Evolutionary conservation across 2,797 vertebrate genomes (phyloP).

Genomic region (Acipenser oxyrinchus): DNA sequence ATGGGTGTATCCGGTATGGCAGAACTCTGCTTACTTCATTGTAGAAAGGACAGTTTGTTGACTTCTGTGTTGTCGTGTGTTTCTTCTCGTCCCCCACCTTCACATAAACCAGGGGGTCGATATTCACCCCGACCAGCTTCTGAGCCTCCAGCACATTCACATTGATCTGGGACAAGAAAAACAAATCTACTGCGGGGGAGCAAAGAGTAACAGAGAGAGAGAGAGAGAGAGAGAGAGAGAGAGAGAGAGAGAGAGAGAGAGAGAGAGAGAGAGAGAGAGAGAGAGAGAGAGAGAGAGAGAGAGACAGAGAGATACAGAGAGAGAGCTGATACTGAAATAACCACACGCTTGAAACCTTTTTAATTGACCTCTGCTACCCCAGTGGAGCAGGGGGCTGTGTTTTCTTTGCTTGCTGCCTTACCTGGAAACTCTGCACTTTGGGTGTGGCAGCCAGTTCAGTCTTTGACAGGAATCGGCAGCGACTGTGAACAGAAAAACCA

Average conservation of each 20-base stretch:
- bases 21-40: slow-evolving; percentile 60
- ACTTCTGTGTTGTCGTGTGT: slow-evolving; percentile 72
- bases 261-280: neutral
- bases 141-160: slow-evolving; percentile 84
- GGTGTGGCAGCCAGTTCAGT: slow-evolving; percentile 50
- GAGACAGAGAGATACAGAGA: too few species aligned
- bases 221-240: neutral
- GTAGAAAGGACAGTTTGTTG: slow-evolving; percentile 89
- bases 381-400: neutral
- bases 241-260: neutral
- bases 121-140: slow-evolving; percentile 85
- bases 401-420: slow-evolving; percentile 30
- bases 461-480: slow-evolving; percentile 51
- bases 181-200: neutral
- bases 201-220: neutral
- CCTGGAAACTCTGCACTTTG: slow-evolving; percentile 76
- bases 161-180: slow-evolving; percentile 56
- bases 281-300: too few species aligned
- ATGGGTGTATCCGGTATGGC: too few species aligned
- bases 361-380: too few species aligned
- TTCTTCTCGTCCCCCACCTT: slow-evolving; percentile 73
- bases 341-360: neutral
- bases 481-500: slow-evolving; percentile 47
- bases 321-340: neutral
- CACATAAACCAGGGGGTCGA: slow-evolving; percentile 81